phyloP scores from a whole-genome alignment of 1,140 invertebrate genomes.

The Laupala kohalensis region DNA sequence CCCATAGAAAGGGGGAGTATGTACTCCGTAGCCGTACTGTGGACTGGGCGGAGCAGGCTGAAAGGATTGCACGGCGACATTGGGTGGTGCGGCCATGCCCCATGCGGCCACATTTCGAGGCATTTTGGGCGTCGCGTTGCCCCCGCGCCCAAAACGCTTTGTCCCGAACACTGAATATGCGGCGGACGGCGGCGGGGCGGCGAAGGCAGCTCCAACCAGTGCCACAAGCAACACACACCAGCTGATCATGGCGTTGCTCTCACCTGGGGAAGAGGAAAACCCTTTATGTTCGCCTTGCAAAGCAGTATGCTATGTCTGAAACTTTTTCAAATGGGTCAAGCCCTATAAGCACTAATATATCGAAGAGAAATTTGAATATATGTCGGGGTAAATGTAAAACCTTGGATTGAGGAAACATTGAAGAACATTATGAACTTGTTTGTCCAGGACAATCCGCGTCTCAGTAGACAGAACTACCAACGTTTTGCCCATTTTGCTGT shows the following conservation, averaged over 20 bases:
- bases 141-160: slow-evolving; percentile 28
- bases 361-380: too few species aligned
- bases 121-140: slow-evolving; percentile 14
- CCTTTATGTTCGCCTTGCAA: too few species aligned
- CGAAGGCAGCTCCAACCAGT: background rate
- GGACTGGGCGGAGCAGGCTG: slow-evolving; percentile 18
- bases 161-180: slow-evolving; percentile 32
- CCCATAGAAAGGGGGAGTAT: slow-evolving; percentile 19
- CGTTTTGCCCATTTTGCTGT: too few species aligned
- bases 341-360: too few species aligned
- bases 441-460: too few species aligned
- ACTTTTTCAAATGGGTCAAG: too few species aligned
- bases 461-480: too few species aligned
- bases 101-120: slow-evolving; percentile 3
- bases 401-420: too few species aligned
- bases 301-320: too few species aligned
- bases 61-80: slow-evolving; percentile 8
- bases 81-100: background rate
- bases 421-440: too few species aligned
- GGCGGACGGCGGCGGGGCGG: background rate
- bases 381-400: too few species aligned
- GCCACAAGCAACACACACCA: background rate
- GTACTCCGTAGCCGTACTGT: slow-evolving; percentile 27
- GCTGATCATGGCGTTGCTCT: background rate
- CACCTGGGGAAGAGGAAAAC: background rate